Evolutionary conservation across 2,113 vertebrate genomes (phyloP), one percentile per base, ranked within the genome.

Genomic region (Forbesichthys agassizii): DNA sequence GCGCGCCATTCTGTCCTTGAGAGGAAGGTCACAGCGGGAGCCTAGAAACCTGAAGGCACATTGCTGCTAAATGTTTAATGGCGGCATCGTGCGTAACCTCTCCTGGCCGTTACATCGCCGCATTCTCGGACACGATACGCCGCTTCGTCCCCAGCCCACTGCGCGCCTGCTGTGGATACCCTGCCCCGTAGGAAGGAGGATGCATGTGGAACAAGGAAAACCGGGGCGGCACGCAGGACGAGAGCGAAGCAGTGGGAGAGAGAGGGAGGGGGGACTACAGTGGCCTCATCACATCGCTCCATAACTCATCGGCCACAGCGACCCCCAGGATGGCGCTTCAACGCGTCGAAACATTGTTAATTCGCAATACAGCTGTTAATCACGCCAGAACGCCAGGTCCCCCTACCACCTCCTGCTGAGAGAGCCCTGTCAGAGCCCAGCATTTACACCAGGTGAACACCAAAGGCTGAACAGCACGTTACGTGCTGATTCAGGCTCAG

Each of bases 271-370:
- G 72, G 63, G 48, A 61, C 47, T 63, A 52, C 8, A 42, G 78
- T 83, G 85, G 86, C 87, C 87, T 88, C 84, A 88, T 86, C 86
- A 70, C 76, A 86, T 88, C 70, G 79, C 77, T 84, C 83, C 83
- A 88, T 86, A 85, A 88, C 85, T 88, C 84, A 90, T 79, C 46
- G 20, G 82, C 76, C 61, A 77, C 79, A 78, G 64, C 78, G 84
- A 88, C 86, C 84, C 88, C 53, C 82, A 80, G 78, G 74, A 83
- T 82, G 77, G 54, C 80, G 72, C 88, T 90, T 88, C 87, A 82
- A 86, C 84, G 85, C 83, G 83, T 27, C 27, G 27, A 1, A 1
- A 42, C 36, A 7, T 42, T 42, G 36, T 2, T 42, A 42, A 42
- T 27, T 3, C 27, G 2, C 27, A 0, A 3, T 27, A 3, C 27